Evolutionary conservation across 2,113 vertebrate species (phyloP).

Genomic region (Falco punctatus): DNA sequence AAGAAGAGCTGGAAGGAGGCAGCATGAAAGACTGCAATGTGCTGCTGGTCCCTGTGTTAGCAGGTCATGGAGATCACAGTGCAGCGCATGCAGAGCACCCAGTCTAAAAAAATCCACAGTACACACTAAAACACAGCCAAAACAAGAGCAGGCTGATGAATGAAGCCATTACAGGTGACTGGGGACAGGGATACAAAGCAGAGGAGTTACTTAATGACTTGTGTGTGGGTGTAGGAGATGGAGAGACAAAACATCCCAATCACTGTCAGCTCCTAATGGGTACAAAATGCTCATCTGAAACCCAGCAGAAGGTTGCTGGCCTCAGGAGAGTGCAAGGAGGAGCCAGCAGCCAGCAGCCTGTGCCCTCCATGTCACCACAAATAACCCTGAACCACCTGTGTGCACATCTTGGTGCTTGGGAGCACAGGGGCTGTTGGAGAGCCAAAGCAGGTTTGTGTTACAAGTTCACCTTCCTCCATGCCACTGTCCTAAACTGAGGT

Average conservation of each 20-base stretch:
- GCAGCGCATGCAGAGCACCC: background rate
- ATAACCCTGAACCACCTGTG: background rate
- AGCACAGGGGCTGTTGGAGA: background rate
- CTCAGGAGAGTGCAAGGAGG: background rate
- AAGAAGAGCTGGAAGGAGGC: background rate
- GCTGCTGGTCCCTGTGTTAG: background rate
- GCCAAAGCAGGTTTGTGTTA: background rate
- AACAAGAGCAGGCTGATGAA: background rate
- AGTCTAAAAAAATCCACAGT: background rate
- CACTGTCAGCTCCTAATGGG: background rate
- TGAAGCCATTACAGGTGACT: background rate
- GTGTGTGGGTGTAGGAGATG: background rate
- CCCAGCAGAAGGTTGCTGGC: background rate
- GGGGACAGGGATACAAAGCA: background rate
- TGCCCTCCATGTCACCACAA: background rate
- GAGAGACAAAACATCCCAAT: background rate
- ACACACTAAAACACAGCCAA: background rate
- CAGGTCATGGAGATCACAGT: background rate
- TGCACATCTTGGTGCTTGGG: background rate
- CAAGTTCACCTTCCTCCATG: background rate
- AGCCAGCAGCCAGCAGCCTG: background rate
- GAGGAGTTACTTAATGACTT: constrained; percentile 11
- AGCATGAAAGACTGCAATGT: background rate
- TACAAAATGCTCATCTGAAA: background rate
- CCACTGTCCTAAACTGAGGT: background rate